Conservation (phyloP, 2,888 invertebrate species). For the Eristalis intricaria region DNA sequence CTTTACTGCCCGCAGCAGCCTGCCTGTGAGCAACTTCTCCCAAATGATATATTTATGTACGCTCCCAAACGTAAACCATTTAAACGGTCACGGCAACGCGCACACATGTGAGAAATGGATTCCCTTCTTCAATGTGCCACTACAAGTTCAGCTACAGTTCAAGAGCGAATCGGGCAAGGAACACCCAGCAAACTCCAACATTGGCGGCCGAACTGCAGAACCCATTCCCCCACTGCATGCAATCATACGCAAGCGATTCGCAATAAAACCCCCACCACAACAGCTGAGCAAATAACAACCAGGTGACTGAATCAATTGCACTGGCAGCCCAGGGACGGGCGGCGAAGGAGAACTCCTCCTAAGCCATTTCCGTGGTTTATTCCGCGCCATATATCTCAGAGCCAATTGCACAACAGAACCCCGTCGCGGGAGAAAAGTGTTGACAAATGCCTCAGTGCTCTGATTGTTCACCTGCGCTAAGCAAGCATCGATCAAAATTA, state of each 20-base stretch:
- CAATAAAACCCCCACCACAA: not conserved
- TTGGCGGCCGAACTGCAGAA: not conserved
- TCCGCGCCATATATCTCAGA: constrained; percentile 33
- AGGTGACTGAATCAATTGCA: constrained; percentile 51
- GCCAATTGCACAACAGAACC: not conserved
- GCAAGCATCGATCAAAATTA: constrained; percentile 51
- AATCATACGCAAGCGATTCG: not conserved
- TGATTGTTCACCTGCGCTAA: constrained; percentile 42
- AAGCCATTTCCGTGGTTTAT: constrained; percentile 36
- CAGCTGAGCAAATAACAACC: constrained; percentile 30
- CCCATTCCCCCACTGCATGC: not conserved
- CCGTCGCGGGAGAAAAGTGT: constrained; percentile 7
- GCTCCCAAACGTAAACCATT: not conserved
- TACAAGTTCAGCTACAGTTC: not conserved
- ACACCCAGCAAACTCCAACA: not conserved
- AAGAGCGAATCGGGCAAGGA: not conserved
- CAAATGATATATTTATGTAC: not conserved
- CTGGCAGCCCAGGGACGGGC: not conserved
- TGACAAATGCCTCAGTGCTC: constrained; percentile 12
- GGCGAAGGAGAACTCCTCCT: not conserved
- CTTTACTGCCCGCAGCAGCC: not conserved
- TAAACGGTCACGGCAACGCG: not conserved
- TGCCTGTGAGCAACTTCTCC: not conserved
- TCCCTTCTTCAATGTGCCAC: not conserved
- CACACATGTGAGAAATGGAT: not conserved